phyloP scores from a whole-genome alignment of 1,140 invertebrate species.

The Danaus melanippus region DNA sequence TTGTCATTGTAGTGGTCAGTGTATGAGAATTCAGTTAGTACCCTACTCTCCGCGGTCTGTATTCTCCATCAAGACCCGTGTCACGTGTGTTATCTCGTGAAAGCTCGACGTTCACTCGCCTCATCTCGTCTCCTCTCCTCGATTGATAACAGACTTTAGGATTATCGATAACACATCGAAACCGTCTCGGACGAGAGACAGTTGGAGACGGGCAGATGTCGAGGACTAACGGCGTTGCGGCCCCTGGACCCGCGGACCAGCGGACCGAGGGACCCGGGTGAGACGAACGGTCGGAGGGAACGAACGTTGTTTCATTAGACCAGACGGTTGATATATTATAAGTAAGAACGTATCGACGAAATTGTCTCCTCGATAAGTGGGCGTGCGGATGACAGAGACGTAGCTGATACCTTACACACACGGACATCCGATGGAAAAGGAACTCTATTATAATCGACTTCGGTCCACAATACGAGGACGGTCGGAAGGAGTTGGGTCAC shows the following conservation, averaged over 20 bases:
- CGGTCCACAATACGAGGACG: too few species aligned
- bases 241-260: slow-evolving; percentile 1
- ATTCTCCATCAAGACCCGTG: too few species aligned
- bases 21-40: neutral
- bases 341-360: slow-evolving; percentile 54
- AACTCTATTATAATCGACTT: neutral
- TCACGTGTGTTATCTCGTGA: too few species aligned
- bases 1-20: neutral
- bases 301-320: slow-evolving; percentile 34
- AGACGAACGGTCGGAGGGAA: slow-evolving; percentile 13
- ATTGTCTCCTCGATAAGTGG: slow-evolving; percentile 61
- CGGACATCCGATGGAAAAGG: neutral
- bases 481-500: too few species aligned
- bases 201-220: slow-evolving; percentile 19
- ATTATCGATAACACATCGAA: slow-evolving; percentile 10
- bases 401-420: slow-evolving; percentile 4
- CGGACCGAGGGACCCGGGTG: slow-evolving; percentile 8
- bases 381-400: slow-evolving; percentile 33
- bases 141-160: too few species aligned
- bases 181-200: slow-evolving; percentile 16
- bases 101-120: too few species aligned
- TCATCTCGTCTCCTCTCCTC: too few species aligned
- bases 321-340: slow-evolving; percentile 53
- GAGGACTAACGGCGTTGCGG: slow-evolving; percentile 1
- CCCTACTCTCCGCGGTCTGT: too few species aligned